Percentiles rank a stretch among this genome's conserved stretches.
phyloP scores from a whole-genome alignment of 2,113 vertebrate species.

The Sylvia atricapilla region DNA sequence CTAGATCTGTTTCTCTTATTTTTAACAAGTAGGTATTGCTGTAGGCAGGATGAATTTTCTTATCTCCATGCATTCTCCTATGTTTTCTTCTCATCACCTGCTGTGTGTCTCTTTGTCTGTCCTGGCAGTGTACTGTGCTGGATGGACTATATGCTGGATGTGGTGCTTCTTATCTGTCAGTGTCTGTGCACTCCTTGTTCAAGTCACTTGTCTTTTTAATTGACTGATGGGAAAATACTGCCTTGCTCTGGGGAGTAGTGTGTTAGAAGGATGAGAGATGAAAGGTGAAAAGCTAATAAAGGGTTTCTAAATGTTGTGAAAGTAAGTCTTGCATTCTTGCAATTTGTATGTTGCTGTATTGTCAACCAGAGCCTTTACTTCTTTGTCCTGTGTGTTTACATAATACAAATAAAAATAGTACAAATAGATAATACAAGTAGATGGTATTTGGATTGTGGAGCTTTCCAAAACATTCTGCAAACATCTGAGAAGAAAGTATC shows the following conservation, averaged over 20 bases:
- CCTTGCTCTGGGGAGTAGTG: neutral
- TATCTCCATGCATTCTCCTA: neutral
- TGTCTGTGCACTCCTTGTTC: neutral
- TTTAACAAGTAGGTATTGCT: neutral
- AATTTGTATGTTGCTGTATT: neutral
- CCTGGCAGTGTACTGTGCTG: neutral
- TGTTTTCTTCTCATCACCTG: neutral
- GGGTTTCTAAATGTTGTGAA: neutral
- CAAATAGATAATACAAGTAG: neutral
- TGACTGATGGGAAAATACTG: neutral
- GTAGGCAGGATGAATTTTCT: constrained; percentile 1
- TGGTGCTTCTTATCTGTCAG: neutral
- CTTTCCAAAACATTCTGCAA: neutral
- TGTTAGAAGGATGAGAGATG: neutral
- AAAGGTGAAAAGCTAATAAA: neutral
- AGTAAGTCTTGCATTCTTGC: neutral
- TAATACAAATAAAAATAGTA: too few relatives aligned
- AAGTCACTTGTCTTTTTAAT: neutral
- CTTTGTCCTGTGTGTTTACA: neutral
- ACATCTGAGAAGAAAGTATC: neutral
- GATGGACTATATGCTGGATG: neutral
- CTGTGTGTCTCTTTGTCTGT: neutral
- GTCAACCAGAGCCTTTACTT: neutral
- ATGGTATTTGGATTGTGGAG: neutral
- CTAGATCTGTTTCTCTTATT: neutral